Base-by-base conservation (phyloP, 1,140 invertebrate species). In the Drosophila nigromelanica region DNA sequence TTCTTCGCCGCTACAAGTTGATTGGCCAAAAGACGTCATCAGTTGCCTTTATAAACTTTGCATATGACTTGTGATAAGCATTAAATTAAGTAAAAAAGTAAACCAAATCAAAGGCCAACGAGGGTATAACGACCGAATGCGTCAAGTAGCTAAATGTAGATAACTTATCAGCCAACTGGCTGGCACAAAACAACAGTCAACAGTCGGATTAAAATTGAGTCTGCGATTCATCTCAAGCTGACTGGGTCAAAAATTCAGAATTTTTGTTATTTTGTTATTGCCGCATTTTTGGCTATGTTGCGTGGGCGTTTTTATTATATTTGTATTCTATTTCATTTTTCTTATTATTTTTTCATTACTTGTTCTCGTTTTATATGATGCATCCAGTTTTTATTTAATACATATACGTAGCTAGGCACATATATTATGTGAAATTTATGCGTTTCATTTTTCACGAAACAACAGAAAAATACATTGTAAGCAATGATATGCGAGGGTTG, bases 51-150 rank as follows among this genome's bases (percentile, higher is more conserved):
- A 72, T 60, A 67, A 66, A 67, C 62, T 67, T 73, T 68, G 66
- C 66, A 76, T 76, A 67, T 37, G 39, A 71, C 70, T 61, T 35
- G 21, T 73, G 74, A 73, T 76, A 76, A 73, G 58, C 39, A 54
- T 51, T 37, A 68, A 76, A 67, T 60, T 59, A 73, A 73, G 47
- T 51, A 60, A 43, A 42, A 68, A 67, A 67, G 47, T 73, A 59
- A 37, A 18, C 43, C 15, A 62, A 55, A 67, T 33, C 47, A 40
- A 68, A 10, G 2, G 18, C 1, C 1, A 18, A 18, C 18, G 18
- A 15, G 24, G 27, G 27, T 27, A 6, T 35, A 21, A 24, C 14
- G 18, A 40, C 40, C 8, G 58, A 72, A 59, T 67, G 62, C 52
- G 69, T 67, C 62, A 72, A 72, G 40, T 45, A 21, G 40, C 40